These are phyloP conservation scores for Grallaria varia DNA, from an alignment of 2,113 vertebrate species.

Conservation along the genomic window DNA sequence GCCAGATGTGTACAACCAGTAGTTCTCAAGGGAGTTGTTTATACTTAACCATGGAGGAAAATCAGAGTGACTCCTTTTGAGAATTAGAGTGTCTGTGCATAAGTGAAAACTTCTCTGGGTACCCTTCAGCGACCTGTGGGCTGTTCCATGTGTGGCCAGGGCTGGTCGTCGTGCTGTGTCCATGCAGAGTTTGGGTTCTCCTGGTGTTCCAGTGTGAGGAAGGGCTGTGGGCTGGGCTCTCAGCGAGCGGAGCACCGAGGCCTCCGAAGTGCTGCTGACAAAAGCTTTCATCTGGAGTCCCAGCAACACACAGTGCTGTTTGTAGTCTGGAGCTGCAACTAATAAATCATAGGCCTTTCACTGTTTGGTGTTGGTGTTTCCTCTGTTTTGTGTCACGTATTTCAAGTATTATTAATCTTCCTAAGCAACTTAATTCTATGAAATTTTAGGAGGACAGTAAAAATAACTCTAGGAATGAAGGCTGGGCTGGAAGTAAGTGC, in stretches of 20 bases:
- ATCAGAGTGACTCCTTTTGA: not conserved
- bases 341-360: not conserved
- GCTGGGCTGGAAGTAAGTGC: not conserved
- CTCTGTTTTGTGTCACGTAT: not conserved
- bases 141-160: not conserved
- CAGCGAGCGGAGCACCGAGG: not conserved
- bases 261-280: not conserved
- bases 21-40: not conserved
- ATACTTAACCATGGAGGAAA: not conserved
- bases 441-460: not conserved
- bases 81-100: not conserved
- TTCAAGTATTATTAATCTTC: not conserved
- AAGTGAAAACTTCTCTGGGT: not conserved
- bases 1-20: not conserved
- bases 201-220: not conserved
- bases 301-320: not conserved
- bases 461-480: not conserved
- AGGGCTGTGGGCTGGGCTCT: fast-evolving
- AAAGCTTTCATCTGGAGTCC: not conserved
- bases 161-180: fast-evolving
- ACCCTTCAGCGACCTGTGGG: not conserved
- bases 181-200: fast-evolving
- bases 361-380: not conserved
- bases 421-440: not conserved
- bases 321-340: not conserved